Base-by-base conservation (phyloP, 37 sponge, comb jelly and placozoan genomes). In the Trichoplax adhaerens region DNA sequence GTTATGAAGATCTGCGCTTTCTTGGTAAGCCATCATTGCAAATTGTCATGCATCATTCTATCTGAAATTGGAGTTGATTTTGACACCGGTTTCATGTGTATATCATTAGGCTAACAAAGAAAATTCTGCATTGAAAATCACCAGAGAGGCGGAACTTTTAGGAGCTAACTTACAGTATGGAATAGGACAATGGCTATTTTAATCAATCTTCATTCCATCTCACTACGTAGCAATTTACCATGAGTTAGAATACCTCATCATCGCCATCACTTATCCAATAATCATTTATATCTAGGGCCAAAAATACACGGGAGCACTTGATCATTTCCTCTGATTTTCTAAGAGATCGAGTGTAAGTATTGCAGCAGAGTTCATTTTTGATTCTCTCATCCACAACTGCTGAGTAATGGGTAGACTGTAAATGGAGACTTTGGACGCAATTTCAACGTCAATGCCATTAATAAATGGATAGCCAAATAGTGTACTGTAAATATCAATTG, bases 1-100 rank as follows among this genome's bases (percentile, higher is more conserved):
- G 76, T 90, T 54, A 79, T 85, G 50, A 80, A 77, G 69, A 71
- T 79, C 53, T 80, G 75, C 75, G 91, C 91, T 55, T 90, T 79
- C 62, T 69, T 82, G 62, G 88, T 87, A 1, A 53, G 81, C 12
- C 51, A 1, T 4, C 6, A n/a, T 5, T 58, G 2, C 53, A 10
- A 57, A 4, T 67, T 53, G 52, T 61, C 54, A 49, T n/a, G 55
- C 48, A 57, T 59, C 50, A n/a, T 62, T 63, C 49, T 1, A 50
- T 46, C 7, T 6, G 50, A 47, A 57, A 48, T 55, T 5, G 69
- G 55, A 57, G 62, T 5, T 10, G 57, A 29, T 61, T 5, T 48
- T 68, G 5, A 62, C 12, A 57, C 4, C n/a, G 56, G 54, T 73
- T 10, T 55, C 4, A 29, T 3, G 10, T 64, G 8, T 57, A n/a